Base-by-base conservation (phyloP, 2,888 invertebrate species). In the Terebella lapidaria region DNA sequence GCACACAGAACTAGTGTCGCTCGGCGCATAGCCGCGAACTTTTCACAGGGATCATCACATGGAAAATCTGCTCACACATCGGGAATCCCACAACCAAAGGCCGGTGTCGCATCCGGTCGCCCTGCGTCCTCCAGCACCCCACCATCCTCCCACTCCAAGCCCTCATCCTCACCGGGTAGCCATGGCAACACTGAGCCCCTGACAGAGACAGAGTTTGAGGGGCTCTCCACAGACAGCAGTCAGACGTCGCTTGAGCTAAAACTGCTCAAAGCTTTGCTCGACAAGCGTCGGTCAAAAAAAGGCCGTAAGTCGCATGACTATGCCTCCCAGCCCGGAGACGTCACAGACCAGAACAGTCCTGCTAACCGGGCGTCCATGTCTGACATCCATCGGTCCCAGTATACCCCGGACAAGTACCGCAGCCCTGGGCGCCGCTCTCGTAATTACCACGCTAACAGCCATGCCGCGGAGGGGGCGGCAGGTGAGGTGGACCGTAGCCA, bases 241-340 rank as follows among this genome's bases (percentile, higher is more conserved):
- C 49, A 49, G 24, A 57, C 63, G 18, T 47, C 63, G 1, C 42
- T 63, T 24, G 59, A 61, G 29, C 59, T 61, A 2, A 58, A 57
- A 42, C 57, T 64, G 20, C 55, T 64, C 24, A 64, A 64, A 25
- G 64, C 61, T 10, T 28, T 64, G 2, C 57, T 61, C 2, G 56
- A 46, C 51, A 56, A 59, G 24, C 25, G 59, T 3, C 59, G 57
- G 29, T 47, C 56, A 2, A 56, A 59, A 47, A 58, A 58, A 46
- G 24, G 22, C 49, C 15, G 49, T 5, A 10, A n/a, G 49, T 49
- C 49, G 24, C 18, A 22, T 10, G 49, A 49, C 49, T 49, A 45
- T 4, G 46, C 42, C 24, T 52, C 55, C n/a, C 54, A 24, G 45
- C 29, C 28, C 3, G 5, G n/a, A 28, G n/a, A 57, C 18, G 5